Conservation (phyloP, 2,113 vertebrate genomes). For the Ploceus nigricollis region DNA sequence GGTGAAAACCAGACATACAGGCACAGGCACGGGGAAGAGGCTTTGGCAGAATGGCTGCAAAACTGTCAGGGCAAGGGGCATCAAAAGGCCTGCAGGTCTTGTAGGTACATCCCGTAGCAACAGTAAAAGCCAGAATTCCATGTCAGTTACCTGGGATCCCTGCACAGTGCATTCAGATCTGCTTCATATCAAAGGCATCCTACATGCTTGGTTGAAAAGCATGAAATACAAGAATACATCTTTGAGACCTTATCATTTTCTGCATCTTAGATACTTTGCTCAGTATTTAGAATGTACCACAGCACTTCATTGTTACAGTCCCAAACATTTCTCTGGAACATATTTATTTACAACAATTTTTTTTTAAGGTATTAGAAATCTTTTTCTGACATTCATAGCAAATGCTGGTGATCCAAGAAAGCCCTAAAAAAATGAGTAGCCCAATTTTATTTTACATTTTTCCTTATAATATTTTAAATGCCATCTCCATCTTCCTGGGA, state of each 20-base stretch:
- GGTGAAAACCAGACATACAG: neutral
- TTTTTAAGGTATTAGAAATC: accelerated
- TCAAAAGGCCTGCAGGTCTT: neutral
- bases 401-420: neutral
- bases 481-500: neutral
- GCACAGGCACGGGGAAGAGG: accelerated
- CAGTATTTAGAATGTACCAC: neutral
- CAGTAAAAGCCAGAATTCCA: accelerated
- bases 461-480: neutral
- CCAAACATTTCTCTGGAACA: neutral
- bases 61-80: neutral
- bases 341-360: neutral
- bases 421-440: neutral
- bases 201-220: neutral
- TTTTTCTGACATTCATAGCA: neutral
- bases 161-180: neutral
- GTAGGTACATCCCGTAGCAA: neutral
- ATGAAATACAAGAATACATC: neutral
- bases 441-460: neutral
- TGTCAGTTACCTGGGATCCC: neutral
- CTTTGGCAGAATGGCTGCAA: neutral
- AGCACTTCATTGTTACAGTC: neutral
- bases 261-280: neutral
- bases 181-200: neutral
- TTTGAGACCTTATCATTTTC: neutral